Evolutionary conservation across 2,888 invertebrate species (phyloP), one percentile per base, ranked within the genome.

Genomic region (Cheilosia pagana): DNA sequence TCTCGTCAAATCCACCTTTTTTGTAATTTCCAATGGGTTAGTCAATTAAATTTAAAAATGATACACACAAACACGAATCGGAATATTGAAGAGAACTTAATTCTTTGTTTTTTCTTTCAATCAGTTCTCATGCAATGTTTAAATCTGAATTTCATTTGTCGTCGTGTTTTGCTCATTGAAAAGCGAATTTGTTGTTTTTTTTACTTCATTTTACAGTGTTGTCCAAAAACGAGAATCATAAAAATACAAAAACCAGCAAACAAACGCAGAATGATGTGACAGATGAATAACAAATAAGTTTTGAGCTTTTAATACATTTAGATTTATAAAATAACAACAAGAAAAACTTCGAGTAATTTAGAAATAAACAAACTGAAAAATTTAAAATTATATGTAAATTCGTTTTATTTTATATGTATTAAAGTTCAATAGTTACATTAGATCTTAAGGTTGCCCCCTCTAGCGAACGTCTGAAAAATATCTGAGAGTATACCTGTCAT

Each of bases 21-120:
- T 83, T 78, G 52, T 75, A 83, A 74, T 74, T 77, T 78, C 74
- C 35, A 35, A 83, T 78, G 78, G 63, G 83, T 83, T 75, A 83
- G 83, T 78, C 83, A 83, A 83, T 83, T 83, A 83, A 70, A 78
- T 31, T 21, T 31, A 65, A 50, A 79, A 41, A 59, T 35, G 41
- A 31, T 12, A 31, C 45, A 8, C 25, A 43, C 31, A 41, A n/a
- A n/a, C 10, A 41, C 12, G 35, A 10, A 25, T 41, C 7, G 19
- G 7, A 35, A 57, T 19, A 3, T 16, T 39, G 39, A 59, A 8
- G 23, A 21, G 23, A 41, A 41, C 35, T 35, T 35, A 12, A 12
- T 12, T 12, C 28, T 35, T 35, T 35, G 12, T 35, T 35, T 35
- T 3, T 12, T 3, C 3, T 35, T 25, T 8, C 6, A 41, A 41